Conservation (phyloP, 1,140 invertebrate genomes). For the Brachionus asplanchnoidis region DNA sequence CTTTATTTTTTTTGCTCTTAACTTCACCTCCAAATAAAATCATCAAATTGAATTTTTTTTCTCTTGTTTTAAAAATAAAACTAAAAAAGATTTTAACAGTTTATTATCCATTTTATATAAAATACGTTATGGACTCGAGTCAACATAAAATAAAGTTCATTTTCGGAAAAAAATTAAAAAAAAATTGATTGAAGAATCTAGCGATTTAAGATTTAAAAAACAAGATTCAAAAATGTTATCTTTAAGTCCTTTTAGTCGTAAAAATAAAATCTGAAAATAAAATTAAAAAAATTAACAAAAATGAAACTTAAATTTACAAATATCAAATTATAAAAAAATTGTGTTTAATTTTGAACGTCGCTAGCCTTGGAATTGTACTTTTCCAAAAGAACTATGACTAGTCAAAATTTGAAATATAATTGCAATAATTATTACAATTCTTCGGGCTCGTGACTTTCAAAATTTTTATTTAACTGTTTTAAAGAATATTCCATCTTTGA, state of each 20-base stretch:
- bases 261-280: not conserved
- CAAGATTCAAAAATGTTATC: not conserved
- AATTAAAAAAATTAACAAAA: not conserved
- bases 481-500: slow-evolving; percentile 18
- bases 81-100: too few species aligned
- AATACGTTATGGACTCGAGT: not conserved
- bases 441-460: not conserved
- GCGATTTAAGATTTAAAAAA: not conserved
- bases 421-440: not conserved
- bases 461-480: slow-evolving; percentile 16
- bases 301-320: not conserved
- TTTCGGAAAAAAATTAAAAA: not conserved
- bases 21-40: too few species aligned
- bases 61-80: too few species aligned
- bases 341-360: not conserved
- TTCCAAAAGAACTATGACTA: not conserved
- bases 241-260: not conserved
- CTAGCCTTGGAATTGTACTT: not conserved
- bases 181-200: not conserved
- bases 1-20: too few species aligned
- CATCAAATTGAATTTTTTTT: too few species aligned
- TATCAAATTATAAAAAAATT: not conserved
- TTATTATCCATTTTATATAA: not conserved
- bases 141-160: not conserved
- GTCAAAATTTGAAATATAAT: not conserved